Conservation (phyloP, 2,113 vertebrate species). For the Coptodon rendalli region DNA sequence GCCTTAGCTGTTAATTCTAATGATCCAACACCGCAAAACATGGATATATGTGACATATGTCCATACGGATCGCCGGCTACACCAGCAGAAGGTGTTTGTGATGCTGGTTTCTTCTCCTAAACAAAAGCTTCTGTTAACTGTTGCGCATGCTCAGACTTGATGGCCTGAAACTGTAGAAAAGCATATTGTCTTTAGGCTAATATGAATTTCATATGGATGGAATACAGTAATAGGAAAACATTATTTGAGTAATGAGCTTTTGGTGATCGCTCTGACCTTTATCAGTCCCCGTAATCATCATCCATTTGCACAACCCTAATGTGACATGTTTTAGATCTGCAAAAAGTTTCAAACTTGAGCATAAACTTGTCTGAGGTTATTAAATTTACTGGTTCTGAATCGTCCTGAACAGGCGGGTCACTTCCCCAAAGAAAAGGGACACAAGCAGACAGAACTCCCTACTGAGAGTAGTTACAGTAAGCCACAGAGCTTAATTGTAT, state of each 20-base stretch:
- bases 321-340: not conserved
- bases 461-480: not conserved
- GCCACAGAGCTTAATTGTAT: not conserved
- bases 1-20: not conserved
- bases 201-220: not conserved
- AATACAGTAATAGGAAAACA: not conserved
- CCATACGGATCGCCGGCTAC: accelerated
- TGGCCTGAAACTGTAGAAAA: not conserved
- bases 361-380: not conserved
- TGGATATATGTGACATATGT: not conserved
- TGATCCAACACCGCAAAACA: not conserved
- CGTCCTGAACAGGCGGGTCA: accelerated
- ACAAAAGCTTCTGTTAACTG: not conserved
- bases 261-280: not conserved
- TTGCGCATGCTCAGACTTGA: not conserved
- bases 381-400: not conserved
- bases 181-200: not conserved
- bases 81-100: not conserved
- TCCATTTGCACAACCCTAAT: not conserved
- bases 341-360: not conserved
- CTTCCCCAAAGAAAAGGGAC: not conserved
- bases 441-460: not conserved
- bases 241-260: not conserved
- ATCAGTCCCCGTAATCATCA: not conserved
- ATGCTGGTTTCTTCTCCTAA: not conserved